phyloP scores from a whole-genome alignment of 2,113 vertebrate species.

The Cryptomyrus ogoouensis region DNA sequence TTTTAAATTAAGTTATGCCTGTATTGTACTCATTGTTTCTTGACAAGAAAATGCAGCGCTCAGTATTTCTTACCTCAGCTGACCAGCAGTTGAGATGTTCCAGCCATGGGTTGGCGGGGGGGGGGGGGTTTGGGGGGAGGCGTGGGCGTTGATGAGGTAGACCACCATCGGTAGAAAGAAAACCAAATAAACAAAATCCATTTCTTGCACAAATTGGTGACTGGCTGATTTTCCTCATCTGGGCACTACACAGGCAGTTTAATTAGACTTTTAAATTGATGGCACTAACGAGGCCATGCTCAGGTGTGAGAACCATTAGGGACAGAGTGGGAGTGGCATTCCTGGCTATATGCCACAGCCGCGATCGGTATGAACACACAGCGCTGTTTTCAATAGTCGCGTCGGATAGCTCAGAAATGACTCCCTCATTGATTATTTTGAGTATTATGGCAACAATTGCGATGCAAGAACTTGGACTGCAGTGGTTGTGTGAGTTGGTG shows the following conservation, averaged over 20 bases:
- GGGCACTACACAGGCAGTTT: neutral
- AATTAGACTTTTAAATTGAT: neutral
- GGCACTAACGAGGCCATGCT: neutral
- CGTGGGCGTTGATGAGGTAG: neutral
- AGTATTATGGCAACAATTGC: neutral
- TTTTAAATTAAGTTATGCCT: neutral
- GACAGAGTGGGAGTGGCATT: neutral
- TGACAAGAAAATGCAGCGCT: neutral
- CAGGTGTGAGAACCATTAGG: neutral
- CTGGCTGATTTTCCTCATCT: slow-evolving; percentile 1
- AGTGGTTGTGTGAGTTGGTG: neutral
- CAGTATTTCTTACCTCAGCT: neutral
- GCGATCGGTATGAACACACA: neutral
- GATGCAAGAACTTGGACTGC: neutral
- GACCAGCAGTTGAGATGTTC: neutral
- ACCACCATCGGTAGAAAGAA: neutral
- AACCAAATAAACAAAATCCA: neutral
- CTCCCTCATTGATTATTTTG: neutral
- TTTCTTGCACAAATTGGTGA: neutral
- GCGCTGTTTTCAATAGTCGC: neutral
- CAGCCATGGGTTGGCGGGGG: neutral
- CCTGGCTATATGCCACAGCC: neutral
- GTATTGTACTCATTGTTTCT: neutral
- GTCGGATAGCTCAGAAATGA: neutral
- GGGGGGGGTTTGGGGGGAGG: neutral